Evolutionary conservation across 2,797 vertebrate genomes (phyloP).

Genomic region (Dendrocincla tyrannina): DNA sequence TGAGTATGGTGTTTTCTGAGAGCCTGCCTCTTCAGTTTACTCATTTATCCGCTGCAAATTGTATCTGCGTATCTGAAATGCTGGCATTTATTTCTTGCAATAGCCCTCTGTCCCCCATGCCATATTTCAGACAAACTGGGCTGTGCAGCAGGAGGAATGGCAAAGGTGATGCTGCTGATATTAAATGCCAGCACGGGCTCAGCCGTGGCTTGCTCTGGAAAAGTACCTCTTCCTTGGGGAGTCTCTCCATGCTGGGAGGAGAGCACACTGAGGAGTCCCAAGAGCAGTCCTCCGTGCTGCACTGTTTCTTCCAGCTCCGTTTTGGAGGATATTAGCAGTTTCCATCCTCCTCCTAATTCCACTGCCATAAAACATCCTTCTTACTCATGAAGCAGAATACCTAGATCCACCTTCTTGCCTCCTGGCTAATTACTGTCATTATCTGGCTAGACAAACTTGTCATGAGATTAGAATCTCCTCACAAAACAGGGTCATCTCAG

Average conservation of each 20-base stretch:
- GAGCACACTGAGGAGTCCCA: not conserved
- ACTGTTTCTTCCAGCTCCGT: not conserved
- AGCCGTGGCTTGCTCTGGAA: not conserved
- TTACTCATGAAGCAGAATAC: conserved; percentile 44
- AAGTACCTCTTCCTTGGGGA: not conserved
- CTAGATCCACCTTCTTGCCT: conserved; percentile 59
- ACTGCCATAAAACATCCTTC: conserved; percentile 44
- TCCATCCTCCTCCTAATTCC: conserved; percentile 41
- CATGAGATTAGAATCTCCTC: conserved; percentile 50
- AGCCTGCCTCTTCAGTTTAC: not conserved
- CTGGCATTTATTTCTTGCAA: not conserved
- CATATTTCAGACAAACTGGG: not conserved
- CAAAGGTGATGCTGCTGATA: not conserved
- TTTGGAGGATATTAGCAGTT: conserved; percentile 29
- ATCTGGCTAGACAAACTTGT: conserved; percentile 60
- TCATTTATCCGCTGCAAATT: not conserved
- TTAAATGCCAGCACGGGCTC: not conserved
- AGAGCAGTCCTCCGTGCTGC: not conserved
- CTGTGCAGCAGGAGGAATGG: not conserved
- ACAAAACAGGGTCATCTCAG: conserved; percentile 47
- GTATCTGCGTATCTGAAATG: not conserved
- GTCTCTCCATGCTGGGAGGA: fast-evolving
- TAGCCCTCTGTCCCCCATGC: not conserved
- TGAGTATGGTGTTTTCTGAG: not conserved
- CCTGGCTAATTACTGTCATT: conserved; percentile 60